These are phyloP conservation scores for Stigmatopora nigra DNA, from an alignment of 2,113 vertebrate genomes.

Conservation along the genomic window DNA sequence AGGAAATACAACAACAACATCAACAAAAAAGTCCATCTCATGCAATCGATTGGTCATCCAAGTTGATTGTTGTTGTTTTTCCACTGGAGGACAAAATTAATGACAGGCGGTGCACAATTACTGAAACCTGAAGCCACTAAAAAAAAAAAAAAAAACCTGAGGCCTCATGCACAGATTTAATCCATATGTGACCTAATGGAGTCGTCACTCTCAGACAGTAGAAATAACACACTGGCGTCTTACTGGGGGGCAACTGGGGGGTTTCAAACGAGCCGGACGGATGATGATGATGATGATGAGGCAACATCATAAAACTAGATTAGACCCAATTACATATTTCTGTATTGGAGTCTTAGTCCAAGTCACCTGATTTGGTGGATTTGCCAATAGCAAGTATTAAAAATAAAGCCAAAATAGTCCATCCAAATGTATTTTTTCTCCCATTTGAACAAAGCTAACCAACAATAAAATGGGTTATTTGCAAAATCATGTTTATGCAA, in stretches of 20 bases:
- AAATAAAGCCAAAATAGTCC: no score
- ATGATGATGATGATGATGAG: not conserved
- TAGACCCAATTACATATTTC: no score
- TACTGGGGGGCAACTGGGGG: not conserved
- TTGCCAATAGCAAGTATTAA: no score
- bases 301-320: not conserved
- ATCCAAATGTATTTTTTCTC: no score
- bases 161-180: constrained; percentile 54
- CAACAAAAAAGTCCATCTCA: no score
- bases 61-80: constrained; percentile 31
- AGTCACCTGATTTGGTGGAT: no score
- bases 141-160: constrained; percentile 28
- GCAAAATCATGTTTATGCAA: no score
- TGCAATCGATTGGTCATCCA: no score
- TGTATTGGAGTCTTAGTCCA: no score
- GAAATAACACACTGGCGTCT: constrained; percentile 1
- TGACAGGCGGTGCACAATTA: constrained; percentile 62
- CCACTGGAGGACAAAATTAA: constrained; percentile 57
- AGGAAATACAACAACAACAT: no score
- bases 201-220: constrained; percentile 20
- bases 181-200: constrained; percentile 25
- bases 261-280: not conserved
- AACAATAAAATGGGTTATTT: no score
- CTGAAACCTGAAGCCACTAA: constrained; percentile 35
- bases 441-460: no score